phyloP scores from a whole-genome alignment of 2,797 vertebrate genomes.

The Gymnothorax reevesii region DNA sequence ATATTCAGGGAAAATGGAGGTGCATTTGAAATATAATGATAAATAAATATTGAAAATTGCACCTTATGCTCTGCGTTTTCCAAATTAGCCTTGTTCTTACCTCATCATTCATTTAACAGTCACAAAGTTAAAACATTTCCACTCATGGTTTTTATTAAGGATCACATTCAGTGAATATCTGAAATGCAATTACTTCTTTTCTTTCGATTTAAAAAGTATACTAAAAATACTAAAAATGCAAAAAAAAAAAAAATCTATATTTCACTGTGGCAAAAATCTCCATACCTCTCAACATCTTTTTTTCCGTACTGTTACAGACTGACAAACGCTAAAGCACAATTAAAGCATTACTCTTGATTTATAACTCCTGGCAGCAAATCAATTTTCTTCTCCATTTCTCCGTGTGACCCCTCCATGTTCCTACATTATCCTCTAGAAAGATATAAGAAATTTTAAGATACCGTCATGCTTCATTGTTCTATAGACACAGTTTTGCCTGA shows the following conservation, averaged over 20 bases:
- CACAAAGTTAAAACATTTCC: constrained; percentile 4
- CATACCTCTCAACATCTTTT: background rate
- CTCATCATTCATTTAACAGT: background rate
- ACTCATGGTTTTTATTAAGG: constrained; percentile 4
- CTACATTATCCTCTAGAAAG: background rate
- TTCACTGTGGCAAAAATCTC: background rate
- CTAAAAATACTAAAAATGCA: background rate
- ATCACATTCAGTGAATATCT: background rate
- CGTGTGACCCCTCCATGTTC: background rate
- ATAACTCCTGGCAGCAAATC: background rate
- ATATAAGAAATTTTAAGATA: background rate
- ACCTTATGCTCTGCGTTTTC: background rate
- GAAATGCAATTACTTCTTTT: background rate
- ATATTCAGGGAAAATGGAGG: background rate
- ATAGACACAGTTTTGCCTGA: background rate
- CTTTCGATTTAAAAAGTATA: background rate
- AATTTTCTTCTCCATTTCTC: background rate
- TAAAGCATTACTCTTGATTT: background rate
- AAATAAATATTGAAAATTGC: background rate
- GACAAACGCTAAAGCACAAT: background rate
- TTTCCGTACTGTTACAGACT: background rate
- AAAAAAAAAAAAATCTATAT: background rate
- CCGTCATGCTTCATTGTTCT: background rate
- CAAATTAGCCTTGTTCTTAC: background rate
- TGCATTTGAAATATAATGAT: background rate